Conservation (phyloP, 2,888 invertebrate genomes). For the Drosophila aldrichi region DNA sequence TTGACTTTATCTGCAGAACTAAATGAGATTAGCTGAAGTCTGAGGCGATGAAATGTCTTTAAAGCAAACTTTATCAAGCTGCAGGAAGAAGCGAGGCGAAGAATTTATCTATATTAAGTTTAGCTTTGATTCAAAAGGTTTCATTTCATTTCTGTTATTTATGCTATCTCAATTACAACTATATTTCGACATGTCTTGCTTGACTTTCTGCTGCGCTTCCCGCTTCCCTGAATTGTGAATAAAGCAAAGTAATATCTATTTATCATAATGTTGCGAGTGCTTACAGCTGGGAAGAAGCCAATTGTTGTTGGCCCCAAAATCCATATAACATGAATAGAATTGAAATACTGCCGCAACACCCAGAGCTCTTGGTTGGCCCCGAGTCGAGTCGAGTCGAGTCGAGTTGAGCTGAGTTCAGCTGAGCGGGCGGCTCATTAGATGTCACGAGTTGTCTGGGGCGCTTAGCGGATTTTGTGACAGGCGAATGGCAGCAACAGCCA, state of each 20-base stretch:
- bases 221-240: not conserved
- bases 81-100: not conserved
- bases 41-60: not conserved
- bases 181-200: not conserved
- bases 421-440: constrained; percentile 46
- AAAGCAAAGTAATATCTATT: constrained; percentile 14
- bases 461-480: constrained; percentile 68
- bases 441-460: constrained; percentile 60
- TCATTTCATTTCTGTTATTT: not conserved
- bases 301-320: constrained; percentile 13
- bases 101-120: not conserved
- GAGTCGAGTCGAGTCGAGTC: too few relatives aligned
- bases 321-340: constrained; percentile 19
- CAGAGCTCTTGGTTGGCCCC: not conserved
- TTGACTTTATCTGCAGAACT: not conserved
- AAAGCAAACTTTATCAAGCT: not conserved
- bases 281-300: constrained; percentile 3
- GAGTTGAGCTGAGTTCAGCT: not conserved
- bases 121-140: not conserved
- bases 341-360: constrained; percentile 33
- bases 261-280: constrained; percentile 2
- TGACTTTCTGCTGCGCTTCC: not conserved
- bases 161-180: not conserved
- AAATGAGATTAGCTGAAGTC: not conserved
- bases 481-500: constrained; percentile 47